These are phyloP conservation scores for Solenodon paradoxus DNA, from an alignment of 2,113 vertebrate genomes.

Conservation along the genomic window DNA sequence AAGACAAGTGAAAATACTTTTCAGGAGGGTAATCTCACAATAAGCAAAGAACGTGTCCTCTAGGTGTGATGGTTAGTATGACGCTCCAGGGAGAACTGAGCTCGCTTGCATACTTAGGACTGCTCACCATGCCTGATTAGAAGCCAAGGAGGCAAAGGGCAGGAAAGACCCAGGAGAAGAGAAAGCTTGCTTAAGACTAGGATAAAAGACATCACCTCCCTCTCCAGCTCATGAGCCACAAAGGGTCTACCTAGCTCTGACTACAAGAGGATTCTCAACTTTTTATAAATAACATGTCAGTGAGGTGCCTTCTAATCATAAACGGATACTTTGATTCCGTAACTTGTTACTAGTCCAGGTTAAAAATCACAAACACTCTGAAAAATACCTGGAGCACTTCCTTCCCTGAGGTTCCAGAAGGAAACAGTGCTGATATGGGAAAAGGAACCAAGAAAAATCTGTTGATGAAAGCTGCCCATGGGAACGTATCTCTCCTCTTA, in stretches of 20 bases:
- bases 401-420: not conserved
- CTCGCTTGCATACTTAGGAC: accelerated
- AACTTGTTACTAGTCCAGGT: not conserved
- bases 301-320: not conserved
- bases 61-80: not conserved
- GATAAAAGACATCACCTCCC: not conserved
- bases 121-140: not conserved
- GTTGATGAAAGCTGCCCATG: not conserved
- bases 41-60: not conserved
- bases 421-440: not conserved
- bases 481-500: not conserved
- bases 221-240: not conserved
- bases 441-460: not conserved
- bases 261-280: not conserved
- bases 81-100: not conserved
- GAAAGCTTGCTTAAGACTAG: not conserved
- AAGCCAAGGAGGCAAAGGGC: not conserved
- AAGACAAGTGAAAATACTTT: not conserved
- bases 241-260: not conserved
- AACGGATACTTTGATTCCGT: not conserved
- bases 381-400: not conserved
- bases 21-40: not conserved
- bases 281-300: not conserved
- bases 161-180: not conserved
- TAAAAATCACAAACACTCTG: not conserved